Conservation (phyloP, 2,888 invertebrate species). For the Oligia fasciuncula region DNA sequence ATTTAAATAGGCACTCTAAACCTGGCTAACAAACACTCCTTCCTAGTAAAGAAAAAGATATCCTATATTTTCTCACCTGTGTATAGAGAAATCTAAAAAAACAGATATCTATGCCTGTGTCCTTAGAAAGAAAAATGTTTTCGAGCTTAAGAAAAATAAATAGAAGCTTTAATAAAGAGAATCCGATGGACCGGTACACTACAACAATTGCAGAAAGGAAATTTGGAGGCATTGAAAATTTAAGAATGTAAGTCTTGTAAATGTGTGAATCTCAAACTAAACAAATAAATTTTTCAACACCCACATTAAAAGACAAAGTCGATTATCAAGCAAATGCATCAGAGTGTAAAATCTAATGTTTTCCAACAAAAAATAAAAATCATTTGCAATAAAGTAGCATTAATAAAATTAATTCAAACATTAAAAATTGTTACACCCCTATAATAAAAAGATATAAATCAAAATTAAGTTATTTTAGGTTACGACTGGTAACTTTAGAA, state of each 20-base stretch:
- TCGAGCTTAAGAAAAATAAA: too few species aligned
- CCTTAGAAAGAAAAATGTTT: too few species aligned
- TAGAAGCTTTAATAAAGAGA: too few species aligned
- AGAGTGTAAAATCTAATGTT: too few species aligned
- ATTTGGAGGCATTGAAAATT: too few species aligned
- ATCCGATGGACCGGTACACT: too few species aligned
- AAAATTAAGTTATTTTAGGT: not conserved
- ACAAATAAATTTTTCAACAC: not conserved
- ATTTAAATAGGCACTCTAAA: not conserved
- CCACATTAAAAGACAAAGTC: not conserved
- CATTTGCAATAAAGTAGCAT: not conserved
- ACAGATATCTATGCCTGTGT: too few species aligned
- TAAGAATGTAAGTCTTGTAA: too few species aligned
- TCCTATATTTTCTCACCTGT: not conserved
- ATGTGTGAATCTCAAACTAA: not conserved
- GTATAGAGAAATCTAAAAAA: too few species aligned
- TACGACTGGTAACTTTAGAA: not conserved
- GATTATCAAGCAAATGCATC: not conserved
- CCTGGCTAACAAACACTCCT: not conserved
- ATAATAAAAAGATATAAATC: not conserved
- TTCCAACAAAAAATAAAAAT: too few species aligned
- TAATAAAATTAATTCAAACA: too few species aligned
- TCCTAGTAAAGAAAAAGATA: not conserved
- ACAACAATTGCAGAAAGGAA: too few species aligned
- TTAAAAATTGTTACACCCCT: not conserved